Base-by-base conservation (phyloP, 2,888 invertebrate genomes). In the Pyrrhosoma nymphula region DNA sequence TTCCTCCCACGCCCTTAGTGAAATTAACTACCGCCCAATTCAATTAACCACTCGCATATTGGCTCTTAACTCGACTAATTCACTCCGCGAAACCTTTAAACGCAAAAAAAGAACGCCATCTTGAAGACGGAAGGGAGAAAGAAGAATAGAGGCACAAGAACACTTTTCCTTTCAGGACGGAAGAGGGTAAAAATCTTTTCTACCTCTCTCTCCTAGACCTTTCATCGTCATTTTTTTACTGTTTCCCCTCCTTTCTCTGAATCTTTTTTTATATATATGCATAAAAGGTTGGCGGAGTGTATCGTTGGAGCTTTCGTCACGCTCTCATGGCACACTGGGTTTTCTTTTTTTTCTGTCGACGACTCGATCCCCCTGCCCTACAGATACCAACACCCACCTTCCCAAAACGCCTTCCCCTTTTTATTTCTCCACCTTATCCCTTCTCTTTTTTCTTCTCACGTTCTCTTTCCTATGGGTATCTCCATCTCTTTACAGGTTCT, bases 1-100 rank as follows among this genome's bases (percentile, higher is more conserved):
- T 82, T 16, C 35, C 0, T 35, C 0, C 82, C 2, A 0, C 35
- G 4, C 82, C 16, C 16, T 82, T 35, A 82, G 35, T 69, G 35
- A 82, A 82, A 82, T 82, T 82, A 82, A 82, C 82, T 82, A 35
- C 82, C 82, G 35, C 82, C 82, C 82, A 82, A 82, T 82, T 82
- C 82, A 35, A 82, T 82, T 82, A 82, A 82, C 35, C 35, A 82
- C 82, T 82, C 30, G 30, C 82, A 82, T 26, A 82, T 35, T 82
- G 82, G 82, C 82, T 82, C 18, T 82, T 35, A 47, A 82, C 82
- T 69, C n/a, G n/a, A 69, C 69, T 69, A 69, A 69, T 69, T 69
- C n/a, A 35, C 82, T 35, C 35, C 82, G 2, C 12, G 69, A 82
- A 35, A 35, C 23, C 82, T 18, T 35, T 35, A n/a, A 20, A 12